Percentiles rank a stretch among this genome's conserved stretches.
phyloP scores from a whole-genome alignment of 2,113 vertebrate species.

The Catharus bicknelli region DNA sequence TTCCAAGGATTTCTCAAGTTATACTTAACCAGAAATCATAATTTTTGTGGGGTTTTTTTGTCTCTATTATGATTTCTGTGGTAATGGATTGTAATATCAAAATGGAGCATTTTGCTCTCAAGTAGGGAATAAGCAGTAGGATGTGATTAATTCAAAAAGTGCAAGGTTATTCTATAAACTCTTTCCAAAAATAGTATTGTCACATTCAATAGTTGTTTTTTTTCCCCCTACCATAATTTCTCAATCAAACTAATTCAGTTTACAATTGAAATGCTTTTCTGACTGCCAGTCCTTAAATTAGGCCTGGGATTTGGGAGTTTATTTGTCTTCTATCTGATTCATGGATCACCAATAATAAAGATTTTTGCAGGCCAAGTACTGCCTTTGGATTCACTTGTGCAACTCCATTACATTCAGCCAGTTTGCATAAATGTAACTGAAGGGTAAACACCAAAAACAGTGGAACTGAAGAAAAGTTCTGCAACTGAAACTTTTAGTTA shows the following conservation, averaged over 20 bases:
- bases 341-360: constrained; percentile 23
- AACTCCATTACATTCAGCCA: constrained; percentile 18
- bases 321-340: constrained; percentile 20
- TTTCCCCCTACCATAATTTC: not conserved
- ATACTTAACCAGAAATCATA: constrained; percentile 10
- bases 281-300: constrained; percentile 1
- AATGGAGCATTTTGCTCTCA: constrained; percentile 39
- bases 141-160: constrained; percentile 1
- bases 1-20: not conserved
- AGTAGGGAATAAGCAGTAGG: constrained; percentile 2
- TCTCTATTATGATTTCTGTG: constrained; percentile 39
- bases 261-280: constrained; percentile 16
- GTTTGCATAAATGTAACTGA: not conserved
- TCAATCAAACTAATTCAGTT: constrained; percentile 20
- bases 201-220: not conserved
- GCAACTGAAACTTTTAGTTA: not conserved
- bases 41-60: not conserved
- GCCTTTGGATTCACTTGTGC: not conserved
- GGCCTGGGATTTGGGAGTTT: not conserved
- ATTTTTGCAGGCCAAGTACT: not conserved
- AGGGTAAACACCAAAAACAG: not conserved
- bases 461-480: not conserved
- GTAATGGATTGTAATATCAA: constrained; percentile 26
- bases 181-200: not conserved
- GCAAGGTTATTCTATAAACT: not conserved